Conservation (phyloP, 2,888 invertebrate genomes). For the Eupithecia subumbrata region DNA sequence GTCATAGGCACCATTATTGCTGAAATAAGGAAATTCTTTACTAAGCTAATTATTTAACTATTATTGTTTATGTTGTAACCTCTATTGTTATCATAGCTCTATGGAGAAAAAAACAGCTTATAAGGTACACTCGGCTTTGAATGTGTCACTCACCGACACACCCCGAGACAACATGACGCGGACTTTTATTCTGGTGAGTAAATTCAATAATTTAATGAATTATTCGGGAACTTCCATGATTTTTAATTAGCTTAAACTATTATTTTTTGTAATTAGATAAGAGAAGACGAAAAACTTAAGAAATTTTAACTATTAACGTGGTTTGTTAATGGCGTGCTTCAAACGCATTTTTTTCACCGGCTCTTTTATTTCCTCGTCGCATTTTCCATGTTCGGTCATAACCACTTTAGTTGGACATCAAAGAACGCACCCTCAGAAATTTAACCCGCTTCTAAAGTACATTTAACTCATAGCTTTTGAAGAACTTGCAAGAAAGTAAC, state of each 20-base stretch:
- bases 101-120: slow-evolving; percentile 42
- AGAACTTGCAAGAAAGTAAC: not conserved
- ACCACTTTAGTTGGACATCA: not conserved
- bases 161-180: slow-evolving; percentile 39
- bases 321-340: not conserved
- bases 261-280: not conserved
- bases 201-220: slow-evolving; percentile 10
- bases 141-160: slow-evolving; percentile 35
- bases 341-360: not conserved
- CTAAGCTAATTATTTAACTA: slow-evolving; percentile 19
- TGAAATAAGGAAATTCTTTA: slow-evolving; percentile 26
- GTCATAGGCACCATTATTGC: slow-evolving; percentile 1
- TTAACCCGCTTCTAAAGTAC: not conserved
- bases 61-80: slow-evolving; percentile 25
- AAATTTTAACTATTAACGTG: not conserved
- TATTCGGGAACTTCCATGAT: not conserved
- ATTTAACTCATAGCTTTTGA: not conserved
- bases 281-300: not conserved
- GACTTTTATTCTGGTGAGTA: slow-evolving; percentile 36
- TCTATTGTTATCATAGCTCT: slow-evolving; percentile 48
- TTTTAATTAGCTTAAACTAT: not conserved
- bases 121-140: slow-evolving; percentile 32
- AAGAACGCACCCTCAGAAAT: not conserved
- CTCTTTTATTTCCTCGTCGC: not conserved
- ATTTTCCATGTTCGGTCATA: not conserved